phyloP scores from a whole-genome alignment of 1,140 invertebrate genomes.

The Drosophila takahashii region DNA sequence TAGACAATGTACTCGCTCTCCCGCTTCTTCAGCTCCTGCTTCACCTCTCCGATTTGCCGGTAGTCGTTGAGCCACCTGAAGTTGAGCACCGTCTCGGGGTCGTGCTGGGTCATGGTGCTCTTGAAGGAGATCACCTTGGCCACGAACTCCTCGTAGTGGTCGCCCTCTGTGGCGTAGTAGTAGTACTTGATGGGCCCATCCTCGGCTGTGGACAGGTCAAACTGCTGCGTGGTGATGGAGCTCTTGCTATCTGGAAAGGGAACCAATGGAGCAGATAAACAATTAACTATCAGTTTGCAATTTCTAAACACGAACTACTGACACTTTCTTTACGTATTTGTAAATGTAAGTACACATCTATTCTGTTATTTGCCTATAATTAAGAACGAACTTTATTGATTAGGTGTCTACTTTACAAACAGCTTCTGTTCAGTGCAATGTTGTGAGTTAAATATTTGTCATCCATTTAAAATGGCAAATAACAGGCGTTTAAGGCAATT shows the following conservation, averaged over 20 bases:
- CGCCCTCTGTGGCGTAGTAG: slow-evolving; percentile 60
- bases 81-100: slow-evolving; percentile 52
- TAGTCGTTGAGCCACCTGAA: slow-evolving; percentile 79
- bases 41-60: slow-evolving; percentile 75
- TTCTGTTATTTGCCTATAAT: background rate
- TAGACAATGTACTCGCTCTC: slow-evolving; percentile 81
- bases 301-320: background rate
- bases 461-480: background rate
- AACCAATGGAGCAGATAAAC: slow-evolving; percentile 3
- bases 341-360: background rate
- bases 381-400: background rate
- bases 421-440: background rate
- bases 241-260: slow-evolving; percentile 47
- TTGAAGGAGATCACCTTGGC: slow-evolving; percentile 62
- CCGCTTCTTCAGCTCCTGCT: slow-evolving; percentile 79
- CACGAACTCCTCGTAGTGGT: slow-evolving; percentile 66
- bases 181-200: slow-evolving; percentile 70
- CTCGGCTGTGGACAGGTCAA: slow-evolving; percentile 61
- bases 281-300: background rate
- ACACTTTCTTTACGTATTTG: background rate
- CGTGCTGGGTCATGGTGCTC: slow-evolving; percentile 51
- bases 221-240: slow-evolving; percentile 70
- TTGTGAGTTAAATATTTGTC: slow-evolving; percentile 3
- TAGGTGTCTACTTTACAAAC: slow-evolving; percentile 1
- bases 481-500: background rate